A percentile compares a stretch with the other conserved stretches of the same genome.
Evolutionary conservation across 2,888 invertebrate genomes (phyloP).

Genomic region (Eupsilia transversa): DNA sequence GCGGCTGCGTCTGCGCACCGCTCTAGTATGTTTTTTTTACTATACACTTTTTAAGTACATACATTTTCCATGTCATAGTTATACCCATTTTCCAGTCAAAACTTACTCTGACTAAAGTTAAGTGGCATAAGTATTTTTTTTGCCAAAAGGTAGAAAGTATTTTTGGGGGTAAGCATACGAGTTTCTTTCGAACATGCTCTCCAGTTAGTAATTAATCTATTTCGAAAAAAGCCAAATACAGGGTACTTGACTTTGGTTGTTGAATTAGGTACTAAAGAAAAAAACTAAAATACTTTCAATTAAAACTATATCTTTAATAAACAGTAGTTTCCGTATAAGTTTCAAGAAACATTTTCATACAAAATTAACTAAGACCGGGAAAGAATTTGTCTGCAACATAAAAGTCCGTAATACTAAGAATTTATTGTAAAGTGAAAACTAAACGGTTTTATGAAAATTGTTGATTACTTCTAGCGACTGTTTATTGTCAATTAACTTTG

Average conservation of each 20-base stretch:
- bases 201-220: not conserved
- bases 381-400: too few species aligned
- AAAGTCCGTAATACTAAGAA: not conserved
- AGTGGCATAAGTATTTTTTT: not conserved
- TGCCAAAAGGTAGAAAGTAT: not conserved
- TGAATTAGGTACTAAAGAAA: not conserved
- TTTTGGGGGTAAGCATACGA: not conserved
- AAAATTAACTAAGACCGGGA: too few species aligned
- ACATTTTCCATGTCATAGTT: conserved; percentile 15
- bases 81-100: not conserved
- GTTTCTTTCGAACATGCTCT: not conserved
- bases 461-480: not conserved
- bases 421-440: not conserved
- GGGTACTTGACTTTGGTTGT: not conserved
- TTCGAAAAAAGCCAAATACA: not conserved
- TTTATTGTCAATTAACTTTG: not conserved
- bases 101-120: not conserved
- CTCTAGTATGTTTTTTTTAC: conserved; percentile 51
- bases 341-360: not conserved
- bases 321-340: not conserved
- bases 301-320: not conserved
- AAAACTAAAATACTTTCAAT: not conserved
- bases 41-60: conserved; percentile 17
- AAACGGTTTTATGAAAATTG: conserved; percentile 17
- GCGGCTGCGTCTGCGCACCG: conserved; percentile 49